Percentiles rank a stretch among this genome's conserved stretches.
Conservation (phyloP, 2,888 invertebrate species). For the Heliconius sara region DNA sequence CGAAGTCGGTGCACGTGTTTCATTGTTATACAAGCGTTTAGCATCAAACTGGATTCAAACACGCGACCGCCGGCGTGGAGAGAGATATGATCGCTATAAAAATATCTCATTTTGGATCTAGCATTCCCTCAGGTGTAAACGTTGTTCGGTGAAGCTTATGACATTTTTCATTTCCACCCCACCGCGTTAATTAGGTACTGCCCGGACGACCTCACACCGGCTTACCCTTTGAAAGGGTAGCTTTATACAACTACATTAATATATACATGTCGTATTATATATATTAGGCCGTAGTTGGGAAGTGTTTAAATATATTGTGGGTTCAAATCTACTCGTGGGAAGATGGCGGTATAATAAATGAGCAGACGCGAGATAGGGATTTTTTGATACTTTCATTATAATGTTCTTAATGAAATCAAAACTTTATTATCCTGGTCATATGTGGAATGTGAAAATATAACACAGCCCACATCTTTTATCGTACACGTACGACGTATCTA, state of each 20-base stretch:
- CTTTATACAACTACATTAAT: not conserved
- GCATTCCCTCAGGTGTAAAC: constrained; percentile 22
- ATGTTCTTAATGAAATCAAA: not conserved
- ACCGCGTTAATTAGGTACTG: constrained; percentile 61
- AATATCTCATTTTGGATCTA: not conserved
- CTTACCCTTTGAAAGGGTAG: constrained; percentile 52
- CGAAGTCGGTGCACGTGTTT: constrained; percentile 6
- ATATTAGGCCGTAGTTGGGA: not conserved
- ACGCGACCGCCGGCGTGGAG: constrained; percentile 11
- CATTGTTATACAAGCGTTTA: constrained; percentile 1
- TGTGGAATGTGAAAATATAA: too few relatives aligned
- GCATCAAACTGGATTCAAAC: constrained; percentile 10
- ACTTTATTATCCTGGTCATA: too few relatives aligned
- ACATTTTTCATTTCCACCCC: constrained; percentile 69
- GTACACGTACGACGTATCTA: too few relatives aligned
- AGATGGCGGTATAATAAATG: not conserved
- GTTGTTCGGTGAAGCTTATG: constrained; percentile 37
- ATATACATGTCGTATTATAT: not conserved
- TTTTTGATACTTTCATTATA: not conserved
- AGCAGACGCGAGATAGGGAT: not conserved
- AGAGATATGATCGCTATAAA: not conserved
- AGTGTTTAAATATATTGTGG: not conserved
- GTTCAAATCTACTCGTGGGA: not conserved
- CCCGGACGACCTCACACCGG: constrained; percentile 49
- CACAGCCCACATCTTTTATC: too few relatives aligned